phyloP scores from a whole-genome alignment of 2,797 vertebrate genomes.

The Typhlichthys subterraneus region DNA sequence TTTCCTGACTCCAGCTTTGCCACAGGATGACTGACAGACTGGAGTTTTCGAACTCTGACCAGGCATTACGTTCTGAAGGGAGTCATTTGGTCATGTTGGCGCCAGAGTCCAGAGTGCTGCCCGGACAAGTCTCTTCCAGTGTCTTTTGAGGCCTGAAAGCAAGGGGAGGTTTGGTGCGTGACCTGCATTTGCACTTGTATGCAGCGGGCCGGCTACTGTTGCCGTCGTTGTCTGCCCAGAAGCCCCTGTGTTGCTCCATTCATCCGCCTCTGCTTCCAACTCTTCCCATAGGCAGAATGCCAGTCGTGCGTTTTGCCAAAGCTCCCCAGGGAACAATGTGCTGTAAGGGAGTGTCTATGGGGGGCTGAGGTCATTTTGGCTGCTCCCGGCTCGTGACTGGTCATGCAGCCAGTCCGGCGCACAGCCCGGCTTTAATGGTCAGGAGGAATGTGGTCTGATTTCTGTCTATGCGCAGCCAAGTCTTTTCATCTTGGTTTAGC shows the following conservation, averaged over 20 bases:
- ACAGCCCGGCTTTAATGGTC: conserved; percentile 55
- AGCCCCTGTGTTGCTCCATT: conserved; percentile 73
- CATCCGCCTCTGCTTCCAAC: conserved; percentile 69
- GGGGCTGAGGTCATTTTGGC: conserved; percentile 64
- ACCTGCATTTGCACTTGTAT: conserved; percentile 85
- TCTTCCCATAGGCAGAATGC: conserved; percentile 73
- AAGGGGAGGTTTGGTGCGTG: conserved; percentile 78
- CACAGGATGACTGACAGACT: conserved; percentile 70
- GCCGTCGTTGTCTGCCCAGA: conserved; percentile 73
- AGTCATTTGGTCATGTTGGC: conserved; percentile 72
- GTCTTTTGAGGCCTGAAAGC: conserved; percentile 77
- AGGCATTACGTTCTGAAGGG: conserved; percentile 75
- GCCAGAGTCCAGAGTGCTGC: conserved; percentile 75
- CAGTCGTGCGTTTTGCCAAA: conserved; percentile 69
- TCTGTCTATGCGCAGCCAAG: conserved; percentile 44
- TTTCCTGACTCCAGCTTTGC: conserved; percentile 72
- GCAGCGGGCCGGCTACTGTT: conserved; percentile 78
- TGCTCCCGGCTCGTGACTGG: conserved; percentile 74
- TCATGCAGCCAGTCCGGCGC: conserved; percentile 76
- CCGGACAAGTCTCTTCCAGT: conserved; percentile 77
- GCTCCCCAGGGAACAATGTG: conserved; percentile 60
- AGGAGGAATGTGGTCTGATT: conserved; percentile 61
- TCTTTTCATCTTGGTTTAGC: conserved; percentile 51
- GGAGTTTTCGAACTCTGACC: conserved; percentile 67
- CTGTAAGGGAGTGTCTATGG: conserved; percentile 41